Percentiles rank a stretch among this genome's conserved stretches.
Evolutionary conservation across 2,888 invertebrate genomes (phyloP).

Genomic region (Drosophila nigricruria): DNA sequence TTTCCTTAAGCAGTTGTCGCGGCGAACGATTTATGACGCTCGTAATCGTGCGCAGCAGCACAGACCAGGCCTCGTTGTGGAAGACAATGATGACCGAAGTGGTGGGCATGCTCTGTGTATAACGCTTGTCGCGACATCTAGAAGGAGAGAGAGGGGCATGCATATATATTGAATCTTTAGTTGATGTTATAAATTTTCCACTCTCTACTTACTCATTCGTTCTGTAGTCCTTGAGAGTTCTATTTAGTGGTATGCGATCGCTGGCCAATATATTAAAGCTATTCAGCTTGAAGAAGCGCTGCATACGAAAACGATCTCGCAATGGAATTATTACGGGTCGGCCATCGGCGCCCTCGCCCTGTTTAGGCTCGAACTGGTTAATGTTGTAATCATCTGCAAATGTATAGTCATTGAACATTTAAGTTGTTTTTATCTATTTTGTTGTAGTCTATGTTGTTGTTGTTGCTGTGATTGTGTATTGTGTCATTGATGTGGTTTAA

Average conservation of each 20-base stretch:
- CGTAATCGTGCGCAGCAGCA: conserved; percentile 96
- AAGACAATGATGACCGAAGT: conserved; percentile 98
- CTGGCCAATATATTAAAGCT: conserved; percentile 95
- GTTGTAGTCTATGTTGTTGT: background rate
- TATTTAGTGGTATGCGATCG: conserved; percentile 94
- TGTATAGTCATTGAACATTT: conserved; percentile 50
- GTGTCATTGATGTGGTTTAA: conserved; percentile 57
- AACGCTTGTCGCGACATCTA: conserved; percentile 88
- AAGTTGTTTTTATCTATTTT: conserved; percentile 1
- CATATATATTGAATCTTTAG: background rate
- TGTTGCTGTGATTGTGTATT: conserved; percentile 26
- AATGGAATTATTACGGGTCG: conserved; percentile 92
- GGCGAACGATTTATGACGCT: conserved; percentile 97
- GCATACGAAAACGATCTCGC: conserved; percentile 91
- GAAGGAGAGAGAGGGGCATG: conserved; percentile 27
- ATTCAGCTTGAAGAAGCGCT: conserved; percentile 92
- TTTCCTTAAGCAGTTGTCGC: conserved; percentile 90
- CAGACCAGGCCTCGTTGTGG: conserved; percentile 99
- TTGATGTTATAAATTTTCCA: background rate
- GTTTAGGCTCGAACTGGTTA: conserved; percentile 91
- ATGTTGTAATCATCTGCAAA: conserved; percentile 87
- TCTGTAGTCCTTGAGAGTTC: conserved; percentile 93
- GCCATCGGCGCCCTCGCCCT: conserved; percentile 92
- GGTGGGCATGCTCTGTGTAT: conserved; percentile 89
- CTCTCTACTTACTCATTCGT: conserved; percentile 89